Evolutionary conservation across 2,888 invertebrate species (phyloP), one percentile per base, ranked within the genome.

Genomic region (Cremastinae sp.): DNA sequence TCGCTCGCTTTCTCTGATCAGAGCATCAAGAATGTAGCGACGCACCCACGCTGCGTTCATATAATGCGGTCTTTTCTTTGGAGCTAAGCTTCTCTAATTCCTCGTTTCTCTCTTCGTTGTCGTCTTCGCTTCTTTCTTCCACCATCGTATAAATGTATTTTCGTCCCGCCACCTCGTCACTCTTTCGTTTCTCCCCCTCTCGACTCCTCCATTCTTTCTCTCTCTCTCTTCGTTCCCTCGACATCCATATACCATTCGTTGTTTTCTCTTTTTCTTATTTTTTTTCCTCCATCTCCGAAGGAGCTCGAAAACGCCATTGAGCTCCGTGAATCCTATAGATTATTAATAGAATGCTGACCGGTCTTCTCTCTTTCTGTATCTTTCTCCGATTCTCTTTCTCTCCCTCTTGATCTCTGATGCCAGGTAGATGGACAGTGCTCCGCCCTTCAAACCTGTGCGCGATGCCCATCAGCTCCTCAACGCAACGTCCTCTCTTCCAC

Each of bases 271-370:
- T 28, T 28, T 56, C 62, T 56, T 35, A 55, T 70, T 62, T 51
- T 68, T 70, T 51, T 58, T 10, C 49, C 51, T 65, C 66, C 68
- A 45, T 74, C 55, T 51, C 56, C 66, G 72, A 18, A 28, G 72
- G 74, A 56, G 78, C 74, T 78, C 72, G 71, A 76, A 69, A 76
- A 74, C 75, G 82, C 81, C 81, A 82, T 83, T 80, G 74, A 75
- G 81, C 58, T 80, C 66, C 80, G 75, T 82, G 82, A 81, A 85
- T 87, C 87, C 85, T 86, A 88, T 88, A 88, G 88, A 87, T 89
- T 89, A 87, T 89, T 89, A 88, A 87, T 88, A 89, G 88, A 89
- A 89, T 87, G 86, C 84, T 83, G 82, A 81, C 82, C 79, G 80
- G 81, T 83, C 83, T 12, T 56, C 37, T 71, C 65, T 61, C 37